Evolutionary conservation across 2,888 invertebrate species (phyloP).

Genomic region (Fabriciana adippe): DNA sequence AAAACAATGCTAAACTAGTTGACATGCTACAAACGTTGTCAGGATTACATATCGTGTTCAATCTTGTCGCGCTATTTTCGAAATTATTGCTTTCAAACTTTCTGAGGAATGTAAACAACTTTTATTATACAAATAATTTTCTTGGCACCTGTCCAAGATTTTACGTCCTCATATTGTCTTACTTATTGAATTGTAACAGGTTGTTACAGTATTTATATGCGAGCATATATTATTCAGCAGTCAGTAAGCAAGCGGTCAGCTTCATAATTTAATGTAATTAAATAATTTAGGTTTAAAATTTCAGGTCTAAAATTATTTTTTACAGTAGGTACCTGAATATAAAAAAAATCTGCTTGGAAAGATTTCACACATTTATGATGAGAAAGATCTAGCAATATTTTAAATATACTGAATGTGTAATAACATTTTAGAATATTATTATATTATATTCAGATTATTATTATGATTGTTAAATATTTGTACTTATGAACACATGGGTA

Average conservation of each 20-base stretch:
- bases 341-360: too few species aligned
- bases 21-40: constrained; percentile 15
- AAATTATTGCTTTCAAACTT: constrained; percentile 20
- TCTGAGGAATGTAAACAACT: constrained; percentile 34
- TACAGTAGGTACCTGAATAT: too few species aligned
- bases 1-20: constrained; percentile 18
- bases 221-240: background rate
- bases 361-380: too few species aligned
- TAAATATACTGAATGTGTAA: too few species aligned
- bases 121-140: constrained; percentile 17
- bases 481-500: too few species aligned
- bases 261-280: background rate
- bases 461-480: too few species aligned
- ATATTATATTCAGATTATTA: too few species aligned
- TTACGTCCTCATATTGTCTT: constrained; percentile 27
- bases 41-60: constrained; percentile 7
- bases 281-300: background rate
- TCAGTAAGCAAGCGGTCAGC: background rate
- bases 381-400: too few species aligned
- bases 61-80: constrained; percentile 25
- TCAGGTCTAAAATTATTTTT: too few species aligned
- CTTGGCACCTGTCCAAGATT: constrained; percentile 34
- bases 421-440: too few species aligned
- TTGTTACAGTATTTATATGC: constrained; percentile 21
- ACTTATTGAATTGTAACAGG: constrained; percentile 31